Base-by-base conservation (phyloP, 2,888 invertebrate genomes). In the Cheilosia impressa region DNA sequence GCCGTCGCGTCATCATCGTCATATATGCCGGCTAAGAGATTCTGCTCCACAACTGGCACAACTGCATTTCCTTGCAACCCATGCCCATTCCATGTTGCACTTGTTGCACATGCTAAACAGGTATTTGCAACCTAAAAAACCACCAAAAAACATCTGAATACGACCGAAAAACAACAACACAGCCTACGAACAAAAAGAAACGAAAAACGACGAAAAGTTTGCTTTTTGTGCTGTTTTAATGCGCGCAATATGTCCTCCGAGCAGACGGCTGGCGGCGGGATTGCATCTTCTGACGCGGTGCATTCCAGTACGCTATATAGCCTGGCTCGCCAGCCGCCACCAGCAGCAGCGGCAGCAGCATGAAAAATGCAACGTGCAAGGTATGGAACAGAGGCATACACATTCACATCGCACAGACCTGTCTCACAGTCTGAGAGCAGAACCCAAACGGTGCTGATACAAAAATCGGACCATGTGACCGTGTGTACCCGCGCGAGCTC, bases 51-150 rank as follows among this genome's bases (percentile, higher is more conserved):
- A 73, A 75, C 84, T 75, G 69, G 80, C 85, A 72, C 79, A 77
- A 87, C 73, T 78, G 82, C 81, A 87, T 87, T 77, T 78, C 77
- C 73, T 58, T 65, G 73, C 72, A 72, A 72, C 62, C 63, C 84
- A 79, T 62, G 68, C 43, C 72, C 55, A 81, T 81, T 76, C 73
- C 82, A 76, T 81, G 77, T 76, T 85, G 85, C 85, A 85, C 85
- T 87, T 87, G 82, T 87, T 87, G 82, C 87, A 82, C 82, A 87
- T 73, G 87, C 82, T 69, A 87, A 87, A 87, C 87, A 87, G 82
- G 87, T 87, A 82, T 87, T 87, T 52, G 24, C 47, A 77, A 72
- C 72, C 57, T 38, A 58, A 73, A 79, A 68, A 73, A 45, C 34
- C 43, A 62, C 34, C 24, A 41, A 66, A 66, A 77, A 77, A 22